phyloP scores from a whole-genome alignment of 2,888 invertebrate species.

The Leptinotarsa rubiginosa region DNA sequence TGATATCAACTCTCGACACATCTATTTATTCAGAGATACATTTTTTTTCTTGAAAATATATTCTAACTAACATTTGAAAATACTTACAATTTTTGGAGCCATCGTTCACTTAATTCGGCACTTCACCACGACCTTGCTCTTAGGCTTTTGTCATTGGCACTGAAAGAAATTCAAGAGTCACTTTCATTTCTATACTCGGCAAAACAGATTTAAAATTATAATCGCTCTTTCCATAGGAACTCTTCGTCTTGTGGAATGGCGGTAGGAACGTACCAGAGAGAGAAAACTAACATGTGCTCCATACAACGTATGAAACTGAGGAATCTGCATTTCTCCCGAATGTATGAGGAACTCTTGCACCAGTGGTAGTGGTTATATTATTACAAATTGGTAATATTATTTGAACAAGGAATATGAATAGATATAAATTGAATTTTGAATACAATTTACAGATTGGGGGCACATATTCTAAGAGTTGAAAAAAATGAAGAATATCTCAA shows the following conservation, averaged over 20 bases:
- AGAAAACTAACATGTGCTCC: conserved; percentile 41
- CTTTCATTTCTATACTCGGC: conserved; percentile 62
- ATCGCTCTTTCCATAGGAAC: conserved; percentile 44
- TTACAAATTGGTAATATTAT: too few relatives aligned
- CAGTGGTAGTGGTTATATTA: conserved; percentile 16
- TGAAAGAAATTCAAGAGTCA: conserved; percentile 58
- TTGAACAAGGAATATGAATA: too few relatives aligned
- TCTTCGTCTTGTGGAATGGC: conserved; percentile 43
- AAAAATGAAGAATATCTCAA: too few relatives aligned
- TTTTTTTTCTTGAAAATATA: too few relatives aligned
- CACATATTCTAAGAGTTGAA: too few relatives aligned
- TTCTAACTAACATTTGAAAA: too few relatives aligned
- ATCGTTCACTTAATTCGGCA: conserved; percentile 34
- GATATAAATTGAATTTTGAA: too few relatives aligned
- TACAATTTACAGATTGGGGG: too few relatives aligned
- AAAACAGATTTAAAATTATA: conserved; percentile 41
- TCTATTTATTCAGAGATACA: too few relatives aligned
- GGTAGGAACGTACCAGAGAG: conserved; percentile 36
- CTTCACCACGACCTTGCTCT: conserved; percentile 54
- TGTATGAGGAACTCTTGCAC: conserved; percentile 29
- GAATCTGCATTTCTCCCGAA: conserved; percentile 43
- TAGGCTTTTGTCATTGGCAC: conserved; percentile 60
- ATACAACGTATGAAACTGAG: conserved; percentile 43
- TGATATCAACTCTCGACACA: too few relatives aligned
- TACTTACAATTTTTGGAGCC: conserved; percentile 36